Base-by-base conservation (phyloP, 2,113 vertebrate species). In the Apaloderma vittatum region DNA sequence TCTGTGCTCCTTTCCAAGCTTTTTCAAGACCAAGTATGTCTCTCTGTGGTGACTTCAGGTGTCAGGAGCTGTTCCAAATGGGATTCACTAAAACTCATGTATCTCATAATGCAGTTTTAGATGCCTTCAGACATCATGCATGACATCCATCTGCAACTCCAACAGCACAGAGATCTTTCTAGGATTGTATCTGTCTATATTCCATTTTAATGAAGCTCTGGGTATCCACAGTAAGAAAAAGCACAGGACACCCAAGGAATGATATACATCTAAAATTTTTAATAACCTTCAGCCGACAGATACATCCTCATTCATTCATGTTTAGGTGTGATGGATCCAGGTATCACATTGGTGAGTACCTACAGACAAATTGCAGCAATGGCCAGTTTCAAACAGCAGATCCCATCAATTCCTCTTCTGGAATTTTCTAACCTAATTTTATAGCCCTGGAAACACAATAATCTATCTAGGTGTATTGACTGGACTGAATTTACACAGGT, bases 391-490 rank as follows among this genome's bases (percentile, higher is more conserved):
- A 85, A 65, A 73, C 52, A 85, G n/a, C 27, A 17, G 40, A 81
- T 79, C 22, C 32, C 66, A 93, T 95, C 89, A 88, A 65, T 95
- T 94, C 59, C 32, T 61, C 66, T 84, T 83, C 32, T 94, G 66
- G 68, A 97, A 95, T 96, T 94, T 97, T 90, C 86, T 97, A 94
- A 91, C 73, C 58, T 94, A 91, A 97, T 97, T 97, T 97, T 63
- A 93, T 93, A 96, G 72, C 66, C 78, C 57, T 86, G 43, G 66
- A 90, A 97, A 92, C 91, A 93, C 26, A 89, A 81, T 27, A 81
- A 95, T 97, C 79, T 96, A 15, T 97, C 90, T 96, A 74, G 29
- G 54, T 91, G 73, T 96, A 95, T 96, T 97, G 97, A 95, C 95
- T 88, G 34, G 65, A 87, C 87, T 97, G 93, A 83, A 95, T 96